Evolutionary conservation across 2,888 invertebrate species (phyloP).

Genomic region (Orchesellides sinensis): DNA sequence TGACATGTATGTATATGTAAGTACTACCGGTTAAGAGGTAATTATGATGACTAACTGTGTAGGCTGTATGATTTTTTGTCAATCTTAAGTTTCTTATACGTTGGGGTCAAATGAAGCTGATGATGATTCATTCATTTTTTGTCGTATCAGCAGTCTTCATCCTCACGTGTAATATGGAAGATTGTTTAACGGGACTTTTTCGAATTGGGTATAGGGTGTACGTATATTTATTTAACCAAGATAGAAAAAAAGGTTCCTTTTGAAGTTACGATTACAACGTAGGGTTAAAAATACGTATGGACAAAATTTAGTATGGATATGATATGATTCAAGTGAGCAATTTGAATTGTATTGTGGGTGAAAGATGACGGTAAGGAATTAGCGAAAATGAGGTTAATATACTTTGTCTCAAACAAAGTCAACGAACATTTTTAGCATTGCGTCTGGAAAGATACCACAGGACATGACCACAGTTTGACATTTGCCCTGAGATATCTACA

Average conservation of each 20-base stretch:
- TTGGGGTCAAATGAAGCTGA: background rate
- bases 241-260: no score
- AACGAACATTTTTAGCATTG: background rate
- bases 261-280: no score
- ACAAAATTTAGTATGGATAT: background rate
- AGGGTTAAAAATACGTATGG: no score
- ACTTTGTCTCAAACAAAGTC: background rate
- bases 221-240: no score
- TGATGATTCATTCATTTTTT: slow-evolving; percentile 8
- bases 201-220: no score
- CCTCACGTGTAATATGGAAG: background rate
- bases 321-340: background rate
- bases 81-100: background rate
- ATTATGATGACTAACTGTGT: background rate
- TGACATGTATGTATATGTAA: no score
- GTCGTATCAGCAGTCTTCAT: background rate
- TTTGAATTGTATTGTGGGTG: slow-evolving; percentile 11
- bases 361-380: slow-evolving; percentile 6
- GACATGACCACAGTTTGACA: slow-evolving; percentile 42
- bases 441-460: slow-evolving; percentile 13
- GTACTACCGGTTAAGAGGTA: no score
- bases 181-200: slow-evolving; percentile 20
- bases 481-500: slow-evolving; percentile 39
- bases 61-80: background rate
- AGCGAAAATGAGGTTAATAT: background rate